Conservation (phyloP, 2,113 vertebrate genomes). For the Melanostigma gelatinosum region DNA sequence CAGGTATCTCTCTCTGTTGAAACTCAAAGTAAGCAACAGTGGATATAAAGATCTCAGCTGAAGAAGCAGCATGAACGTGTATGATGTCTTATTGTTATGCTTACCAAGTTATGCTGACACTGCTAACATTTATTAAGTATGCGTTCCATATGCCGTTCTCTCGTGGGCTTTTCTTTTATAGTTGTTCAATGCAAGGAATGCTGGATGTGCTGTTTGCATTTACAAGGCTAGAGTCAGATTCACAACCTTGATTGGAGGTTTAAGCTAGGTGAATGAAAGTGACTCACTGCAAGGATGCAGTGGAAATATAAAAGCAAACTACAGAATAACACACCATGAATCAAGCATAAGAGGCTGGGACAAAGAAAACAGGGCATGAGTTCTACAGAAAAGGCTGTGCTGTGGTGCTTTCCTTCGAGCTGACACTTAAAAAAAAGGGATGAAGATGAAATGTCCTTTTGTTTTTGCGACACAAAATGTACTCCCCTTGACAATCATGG, state of each 20-base stretch:
- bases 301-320: too few species aligned
- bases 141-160: background rate
- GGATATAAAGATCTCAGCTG: background rate
- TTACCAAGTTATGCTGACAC: slow-evolving; percentile 4
- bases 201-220: too few species aligned
- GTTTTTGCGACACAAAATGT: slow-evolving; percentile 11
- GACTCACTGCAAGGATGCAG: background rate
- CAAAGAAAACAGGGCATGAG: slow-evolving; percentile 7
- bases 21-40: background rate
- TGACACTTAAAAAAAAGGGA: background rate
- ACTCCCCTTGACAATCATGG: slow-evolving; percentile 33
- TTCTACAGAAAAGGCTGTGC: background rate
- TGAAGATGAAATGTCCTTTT: slow-evolving; percentile 28
- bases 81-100: slow-evolving; percentile 5
- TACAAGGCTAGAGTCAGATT: too few species aligned
- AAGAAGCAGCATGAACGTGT: background rate
- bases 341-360: background rate
- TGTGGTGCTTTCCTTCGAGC: background rate
- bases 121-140: background rate
- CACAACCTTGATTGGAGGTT: background rate
- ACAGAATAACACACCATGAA: background rate
- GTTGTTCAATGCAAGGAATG: background rate
- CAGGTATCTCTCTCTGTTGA: slow-evolving; percentile 11
- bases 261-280: background rate
- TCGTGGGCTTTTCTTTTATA: background rate